phyloP scores from a whole-genome alignment of 2,797 vertebrate species.

The Pseudomugil tenellus region DNA sequence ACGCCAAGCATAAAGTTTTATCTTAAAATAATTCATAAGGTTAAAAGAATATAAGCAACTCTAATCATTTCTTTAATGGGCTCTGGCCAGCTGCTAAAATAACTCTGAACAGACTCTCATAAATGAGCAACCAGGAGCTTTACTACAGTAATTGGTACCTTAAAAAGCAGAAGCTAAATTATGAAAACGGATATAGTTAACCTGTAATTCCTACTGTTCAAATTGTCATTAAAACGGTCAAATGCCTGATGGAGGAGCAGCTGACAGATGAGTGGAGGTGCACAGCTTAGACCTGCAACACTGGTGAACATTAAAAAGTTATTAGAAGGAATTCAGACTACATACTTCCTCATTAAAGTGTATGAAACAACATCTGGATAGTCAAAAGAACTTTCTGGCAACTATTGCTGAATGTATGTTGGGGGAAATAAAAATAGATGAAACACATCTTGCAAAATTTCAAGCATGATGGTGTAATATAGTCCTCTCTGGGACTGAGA shows the following conservation, averaged over 20 bases:
- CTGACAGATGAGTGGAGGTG: background rate
- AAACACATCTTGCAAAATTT: background rate
- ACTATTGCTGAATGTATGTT: background rate
- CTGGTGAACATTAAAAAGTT: constrained; percentile 7
- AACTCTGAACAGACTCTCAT: background rate
- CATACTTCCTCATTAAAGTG: background rate
- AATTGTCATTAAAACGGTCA: background rate
- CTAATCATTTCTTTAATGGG: background rate
- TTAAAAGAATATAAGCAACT: background rate
- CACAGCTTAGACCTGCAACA: background rate
- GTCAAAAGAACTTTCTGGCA: background rate
- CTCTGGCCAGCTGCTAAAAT: background rate
- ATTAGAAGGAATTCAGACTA: background rate
- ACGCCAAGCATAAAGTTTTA: background rate
- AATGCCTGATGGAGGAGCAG: background rate
- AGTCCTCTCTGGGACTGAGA: background rate
- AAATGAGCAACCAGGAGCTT: too few relatives aligned
- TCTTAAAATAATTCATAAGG: background rate
- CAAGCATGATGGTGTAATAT: background rate
- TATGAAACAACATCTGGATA: constrained; percentile 1
- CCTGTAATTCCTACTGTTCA: background rate
- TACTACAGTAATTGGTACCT: background rate
- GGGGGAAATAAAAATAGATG: background rate
- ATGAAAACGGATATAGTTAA: background rate
- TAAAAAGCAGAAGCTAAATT: background rate